These are phyloP conservation scores for Rhabdomys pumilio DNA, from an alignment of 2,797 vertebrate genomes.

Conservation along the genomic window DNA sequence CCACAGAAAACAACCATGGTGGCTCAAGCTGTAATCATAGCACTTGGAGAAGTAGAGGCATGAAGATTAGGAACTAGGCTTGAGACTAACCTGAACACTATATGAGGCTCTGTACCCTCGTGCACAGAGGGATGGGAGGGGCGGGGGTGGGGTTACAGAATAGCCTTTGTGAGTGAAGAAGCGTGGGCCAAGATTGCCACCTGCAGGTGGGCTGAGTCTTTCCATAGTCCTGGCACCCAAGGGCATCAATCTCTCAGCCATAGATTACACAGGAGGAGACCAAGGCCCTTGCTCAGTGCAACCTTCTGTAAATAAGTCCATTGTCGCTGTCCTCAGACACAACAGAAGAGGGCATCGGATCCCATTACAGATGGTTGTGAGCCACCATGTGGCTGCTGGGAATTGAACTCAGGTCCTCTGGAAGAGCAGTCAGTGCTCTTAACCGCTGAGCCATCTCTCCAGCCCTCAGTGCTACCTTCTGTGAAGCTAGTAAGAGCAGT, in stretches of 20 bases:
- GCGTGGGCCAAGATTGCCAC: slow-evolving; percentile 61
- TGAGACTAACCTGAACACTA: background rate
- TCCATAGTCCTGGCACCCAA: background rate
- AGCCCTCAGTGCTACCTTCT: background rate
- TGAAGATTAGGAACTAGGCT: no score
- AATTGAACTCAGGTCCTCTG: no score
- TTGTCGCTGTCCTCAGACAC: no score
- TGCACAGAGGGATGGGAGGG: no score
- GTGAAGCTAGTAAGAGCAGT: background rate
- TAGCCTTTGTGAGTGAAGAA: no score
- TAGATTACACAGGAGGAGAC: background rate
- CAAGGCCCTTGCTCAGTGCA: background rate
- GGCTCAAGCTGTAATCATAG: background rate
- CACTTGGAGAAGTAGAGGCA: background rate
- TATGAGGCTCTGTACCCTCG: background rate
- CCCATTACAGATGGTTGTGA: no score
- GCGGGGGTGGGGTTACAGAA: no score
- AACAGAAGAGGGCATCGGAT: no score
- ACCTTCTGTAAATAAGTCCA: no score
- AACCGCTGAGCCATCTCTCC: no score
- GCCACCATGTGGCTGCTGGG: no score
- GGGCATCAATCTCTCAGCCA: background rate
- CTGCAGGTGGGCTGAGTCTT: slow-evolving; percentile 35
- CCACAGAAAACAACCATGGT: background rate
- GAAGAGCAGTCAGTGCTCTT: no score